Conservation (phyloP, 2,113 vertebrate species). For the Mormyrus iriodes region DNA sequence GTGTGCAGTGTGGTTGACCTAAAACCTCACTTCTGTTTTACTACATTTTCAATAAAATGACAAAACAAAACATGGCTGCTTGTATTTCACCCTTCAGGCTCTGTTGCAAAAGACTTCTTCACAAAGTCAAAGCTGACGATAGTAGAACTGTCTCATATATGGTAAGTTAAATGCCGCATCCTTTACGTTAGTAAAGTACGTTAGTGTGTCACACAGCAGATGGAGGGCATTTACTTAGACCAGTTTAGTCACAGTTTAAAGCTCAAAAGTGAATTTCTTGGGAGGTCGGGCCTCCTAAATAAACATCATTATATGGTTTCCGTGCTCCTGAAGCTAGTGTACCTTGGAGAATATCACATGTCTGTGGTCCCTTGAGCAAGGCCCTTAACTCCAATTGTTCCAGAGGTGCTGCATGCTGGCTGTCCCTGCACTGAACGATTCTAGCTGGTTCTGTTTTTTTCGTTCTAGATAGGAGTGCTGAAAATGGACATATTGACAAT, state of each 20-base stretch:
- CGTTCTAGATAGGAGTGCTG: background rate
- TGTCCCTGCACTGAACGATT: too few species aligned
- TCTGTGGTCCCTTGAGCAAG: too few species aligned
- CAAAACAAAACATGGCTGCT: background rate
- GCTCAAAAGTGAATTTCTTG: background rate
- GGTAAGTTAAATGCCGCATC: slow-evolving; percentile 58
- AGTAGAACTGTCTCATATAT: slow-evolving; percentile 91
- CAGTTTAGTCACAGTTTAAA: background rate
- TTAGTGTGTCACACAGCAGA: background rate
- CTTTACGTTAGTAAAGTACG: too few species aligned
- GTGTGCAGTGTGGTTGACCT: background rate
- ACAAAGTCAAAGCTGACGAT: slow-evolving; percentile 96
- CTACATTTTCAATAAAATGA: background rate
- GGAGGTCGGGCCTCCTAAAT: background rate
- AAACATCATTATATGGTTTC: background rate
- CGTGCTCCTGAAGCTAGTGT: background rate
- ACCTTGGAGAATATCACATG: too few species aligned
- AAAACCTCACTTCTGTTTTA: background rate
- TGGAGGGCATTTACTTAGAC: background rate
- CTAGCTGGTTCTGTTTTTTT: background rate
- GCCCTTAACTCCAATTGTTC: too few species aligned
- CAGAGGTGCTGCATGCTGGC: too few species aligned
- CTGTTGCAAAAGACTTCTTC: slow-evolving; percentile 93
- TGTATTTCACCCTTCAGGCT: slow-evolving; percentile 61
- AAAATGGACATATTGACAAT: background rate